phyloP scores from a whole-genome alignment of 2,888 invertebrate species.

The Leistus spinibarbis region DNA sequence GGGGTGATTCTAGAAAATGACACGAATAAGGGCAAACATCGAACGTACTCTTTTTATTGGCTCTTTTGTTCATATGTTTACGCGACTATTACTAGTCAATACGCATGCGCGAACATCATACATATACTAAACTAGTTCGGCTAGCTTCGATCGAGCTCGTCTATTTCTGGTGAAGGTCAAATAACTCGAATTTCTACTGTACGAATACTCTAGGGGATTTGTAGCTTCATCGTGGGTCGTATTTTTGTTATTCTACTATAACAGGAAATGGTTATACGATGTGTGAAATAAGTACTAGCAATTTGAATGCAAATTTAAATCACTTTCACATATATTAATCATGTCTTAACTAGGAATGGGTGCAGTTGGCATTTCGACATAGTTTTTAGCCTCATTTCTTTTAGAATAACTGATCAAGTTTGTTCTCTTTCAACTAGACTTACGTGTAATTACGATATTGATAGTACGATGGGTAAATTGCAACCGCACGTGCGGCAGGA shows the following conservation, averaged over 20 bases:
- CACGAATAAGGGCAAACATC: background rate
- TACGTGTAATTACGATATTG: too few relatives aligned
- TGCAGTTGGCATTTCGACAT: background rate
- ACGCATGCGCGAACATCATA: background rate
- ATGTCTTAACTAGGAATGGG: background rate
- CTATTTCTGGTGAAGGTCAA: too few relatives aligned
- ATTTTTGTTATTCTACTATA: too few relatives aligned
- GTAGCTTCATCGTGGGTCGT: too few relatives aligned
- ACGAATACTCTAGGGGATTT: too few relatives aligned
- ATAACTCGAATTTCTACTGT: too few relatives aligned
- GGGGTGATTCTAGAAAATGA: conserved; percentile 23
- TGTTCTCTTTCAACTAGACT: too few relatives aligned
- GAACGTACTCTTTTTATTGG: background rate
- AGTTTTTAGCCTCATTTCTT: background rate
- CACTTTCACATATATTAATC: background rate
- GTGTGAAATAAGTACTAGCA: too few relatives aligned
- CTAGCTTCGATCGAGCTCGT: background rate
- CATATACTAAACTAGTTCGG: background rate
- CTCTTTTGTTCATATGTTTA: background rate
- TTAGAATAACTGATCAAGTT: background rate
- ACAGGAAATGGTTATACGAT: too few relatives aligned
- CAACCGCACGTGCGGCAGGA: too few relatives aligned
- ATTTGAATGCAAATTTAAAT: background rate
- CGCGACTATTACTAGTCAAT: too few relatives aligned
- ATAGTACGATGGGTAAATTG: too few relatives aligned